These are phyloP conservation scores for Enhydra lutris DNA, from an alignment of 2,113 vertebrate species.

Conservation along the genomic window DNA sequence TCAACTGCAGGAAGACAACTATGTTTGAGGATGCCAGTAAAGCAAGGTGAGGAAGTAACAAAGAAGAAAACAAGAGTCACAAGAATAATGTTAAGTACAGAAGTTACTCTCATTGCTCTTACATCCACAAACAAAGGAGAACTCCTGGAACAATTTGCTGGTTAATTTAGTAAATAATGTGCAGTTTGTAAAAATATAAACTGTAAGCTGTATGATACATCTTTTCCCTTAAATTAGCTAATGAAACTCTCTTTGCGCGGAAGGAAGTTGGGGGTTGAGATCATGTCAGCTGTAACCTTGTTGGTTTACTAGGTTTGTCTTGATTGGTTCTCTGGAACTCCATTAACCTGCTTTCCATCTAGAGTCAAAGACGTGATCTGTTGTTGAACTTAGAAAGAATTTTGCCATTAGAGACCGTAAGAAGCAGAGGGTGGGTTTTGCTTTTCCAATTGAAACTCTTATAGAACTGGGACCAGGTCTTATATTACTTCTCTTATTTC, in stretches of 20 bases:
- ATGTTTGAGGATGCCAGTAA: not conserved
- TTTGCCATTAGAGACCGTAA: not conserved
- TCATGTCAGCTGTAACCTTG: not conserved
- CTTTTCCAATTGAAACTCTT: not conserved
- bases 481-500: conserved; percentile 41
- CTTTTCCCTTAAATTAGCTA: not conserved
- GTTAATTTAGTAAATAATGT: not conserved
- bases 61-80: conserved; percentile 14
- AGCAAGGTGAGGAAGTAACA: not conserved
- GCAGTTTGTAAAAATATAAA: not conserved
- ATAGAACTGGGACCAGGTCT: not conserved
- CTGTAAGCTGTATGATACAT: not conserved
- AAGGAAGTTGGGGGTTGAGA: not conserved
- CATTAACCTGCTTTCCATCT: not conserved
- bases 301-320: not conserved
- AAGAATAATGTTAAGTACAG: not conserved
- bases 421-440: not conserved
- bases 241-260: not conserved
- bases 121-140: not conserved
- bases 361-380: not conserved
- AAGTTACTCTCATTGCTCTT: not conserved
- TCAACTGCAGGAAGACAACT: not conserved
- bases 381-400: not conserved
- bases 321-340: not conserved
- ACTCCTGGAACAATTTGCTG: not conserved